Percentiles rank a stretch among this genome's conserved stretches.
Evolutionary conservation across 2,888 invertebrate species (phyloP).

Genomic region (Synergus gifuensis): DNA sequence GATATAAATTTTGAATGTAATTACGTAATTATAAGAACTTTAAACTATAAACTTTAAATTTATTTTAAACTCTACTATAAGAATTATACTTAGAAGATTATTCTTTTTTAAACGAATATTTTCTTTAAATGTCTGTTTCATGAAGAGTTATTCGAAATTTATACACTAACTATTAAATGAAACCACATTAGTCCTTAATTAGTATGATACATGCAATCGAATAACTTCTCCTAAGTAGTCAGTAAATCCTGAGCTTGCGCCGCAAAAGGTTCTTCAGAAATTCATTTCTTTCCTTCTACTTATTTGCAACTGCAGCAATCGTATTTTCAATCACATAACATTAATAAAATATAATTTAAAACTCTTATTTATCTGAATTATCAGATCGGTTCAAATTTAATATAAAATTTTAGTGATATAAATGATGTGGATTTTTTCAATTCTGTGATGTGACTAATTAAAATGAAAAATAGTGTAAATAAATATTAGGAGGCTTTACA

Average conservation of each 20-base stretch:
- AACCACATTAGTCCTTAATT: constrained; percentile 18
- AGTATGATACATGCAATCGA: constrained; percentile 25
- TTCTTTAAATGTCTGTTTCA: background rate
- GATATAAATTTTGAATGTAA: too few species aligned
- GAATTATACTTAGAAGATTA: background rate
- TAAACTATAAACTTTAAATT: too few species aligned
- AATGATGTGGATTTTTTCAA: too few species aligned
- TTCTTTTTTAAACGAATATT: background rate
- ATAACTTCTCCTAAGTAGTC: constrained; percentile 25
- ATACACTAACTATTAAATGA: background rate
- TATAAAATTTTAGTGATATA: background rate
- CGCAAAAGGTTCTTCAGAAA: constrained; percentile 19
- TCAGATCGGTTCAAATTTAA: background rate
- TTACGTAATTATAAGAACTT: too few species aligned
- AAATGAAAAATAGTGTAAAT: background rate
- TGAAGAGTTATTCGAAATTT: background rate
- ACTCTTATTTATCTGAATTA: background rate
- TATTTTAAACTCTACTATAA: too few species aligned
- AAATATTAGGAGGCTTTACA: background rate
- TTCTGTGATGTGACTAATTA: background rate
- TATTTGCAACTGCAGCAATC: background rate
- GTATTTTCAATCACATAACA: background rate
- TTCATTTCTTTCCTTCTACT: background rate
- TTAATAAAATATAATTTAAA: too few species aligned
- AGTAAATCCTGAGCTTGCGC: constrained; percentile 36